Evolutionary conservation across 2,113 vertebrate species (phyloP), one percentile per base, ranked within the genome.

Genomic region (Serilophus lunatus): DNA sequence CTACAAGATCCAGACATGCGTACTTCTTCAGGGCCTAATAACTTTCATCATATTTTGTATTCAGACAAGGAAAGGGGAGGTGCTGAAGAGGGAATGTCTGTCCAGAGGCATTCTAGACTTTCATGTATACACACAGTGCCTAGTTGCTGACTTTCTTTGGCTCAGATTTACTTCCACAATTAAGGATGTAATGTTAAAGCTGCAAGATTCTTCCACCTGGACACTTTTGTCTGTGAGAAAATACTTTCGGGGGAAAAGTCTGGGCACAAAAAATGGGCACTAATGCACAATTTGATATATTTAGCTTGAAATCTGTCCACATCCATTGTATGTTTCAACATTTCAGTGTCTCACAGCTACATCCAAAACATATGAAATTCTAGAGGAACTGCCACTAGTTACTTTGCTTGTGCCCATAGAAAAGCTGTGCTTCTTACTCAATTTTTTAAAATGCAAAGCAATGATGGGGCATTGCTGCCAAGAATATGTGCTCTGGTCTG

Each of bases 61-160:
- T 86, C 44, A 69, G 54, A 33, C 3, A 38, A 16, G 22, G 18
- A n/a, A 60, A 35, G 13, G 8, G 31, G 25, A 56, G 0, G 1
- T 74, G 33, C 59, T 47, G 50, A 71, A 76, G 16, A 19, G 74
- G 54, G 12, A 26, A 17, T 8, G 9, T 65, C 33, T 82, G 19
- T 74, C 29, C 75, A 20, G 50, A 47, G 31, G 29, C 14, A 18
- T 78, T 77, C 18, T 59, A 49, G 77, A 53, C 13, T 71, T 84
- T 5, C 0, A 0, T 74, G 28, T 75, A 3, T 59, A 38, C 33
- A 69, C 36, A 40, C 24, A 26, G n/a, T 59, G 25, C 44, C 36
- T 35, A 33, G 9, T 49, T 82, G 14, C 57, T 88, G 35, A 38
- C 51, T 33, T n/a, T 40, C 31, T 77, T 68, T 47, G 68, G 8